Conservation (phyloP, 2,113 vertebrate genomes). For the Tetraodon nigroviridis region DNA sequence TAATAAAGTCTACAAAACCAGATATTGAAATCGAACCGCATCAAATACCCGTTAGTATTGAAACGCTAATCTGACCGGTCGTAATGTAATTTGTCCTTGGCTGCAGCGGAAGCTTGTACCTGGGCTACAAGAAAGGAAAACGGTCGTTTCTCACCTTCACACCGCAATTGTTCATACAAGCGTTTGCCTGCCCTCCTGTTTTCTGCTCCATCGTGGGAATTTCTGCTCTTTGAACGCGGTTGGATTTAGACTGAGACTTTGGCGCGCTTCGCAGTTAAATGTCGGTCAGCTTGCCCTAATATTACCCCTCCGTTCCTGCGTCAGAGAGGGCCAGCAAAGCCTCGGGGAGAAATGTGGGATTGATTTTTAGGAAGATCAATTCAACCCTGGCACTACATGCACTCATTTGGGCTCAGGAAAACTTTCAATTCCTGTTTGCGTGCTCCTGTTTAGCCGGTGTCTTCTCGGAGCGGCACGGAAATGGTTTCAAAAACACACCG, state of each 20-base stretch:
- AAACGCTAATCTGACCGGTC: no score
- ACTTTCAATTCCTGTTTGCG: constrained; percentile 24
- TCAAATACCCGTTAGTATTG: no score
- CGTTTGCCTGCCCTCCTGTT: neutral
- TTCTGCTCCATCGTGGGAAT: constrained; percentile 3
- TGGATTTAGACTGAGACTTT: constrained; percentile 34
- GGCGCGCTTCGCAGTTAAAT: constrained; percentile 39
- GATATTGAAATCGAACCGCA: no score
- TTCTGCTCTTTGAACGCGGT: constrained; percentile 19
- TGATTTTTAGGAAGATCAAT: constrained; percentile 66
- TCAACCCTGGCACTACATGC: constrained; percentile 37
- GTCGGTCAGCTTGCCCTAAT: constrained; percentile 54
- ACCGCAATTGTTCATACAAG: no score
- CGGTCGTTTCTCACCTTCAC: no score
- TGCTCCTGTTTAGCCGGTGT: constrained; percentile 13
- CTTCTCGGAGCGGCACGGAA: constrained; percentile 4
- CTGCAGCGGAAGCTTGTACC: no score
- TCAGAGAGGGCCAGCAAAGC: constrained; percentile 55
- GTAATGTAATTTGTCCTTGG: no score
- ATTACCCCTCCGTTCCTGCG: constrained; percentile 57
- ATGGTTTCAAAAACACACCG: constrained; percentile 25
- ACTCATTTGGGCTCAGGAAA: constrained; percentile 34
- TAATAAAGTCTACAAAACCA: no score
- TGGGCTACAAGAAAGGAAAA: no score
- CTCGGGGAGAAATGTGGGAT: constrained; percentile 58